Evolutionary conservation across 2,113 vertebrate genomes (phyloP).

Genomic region (Perca schrenkii): DNA sequence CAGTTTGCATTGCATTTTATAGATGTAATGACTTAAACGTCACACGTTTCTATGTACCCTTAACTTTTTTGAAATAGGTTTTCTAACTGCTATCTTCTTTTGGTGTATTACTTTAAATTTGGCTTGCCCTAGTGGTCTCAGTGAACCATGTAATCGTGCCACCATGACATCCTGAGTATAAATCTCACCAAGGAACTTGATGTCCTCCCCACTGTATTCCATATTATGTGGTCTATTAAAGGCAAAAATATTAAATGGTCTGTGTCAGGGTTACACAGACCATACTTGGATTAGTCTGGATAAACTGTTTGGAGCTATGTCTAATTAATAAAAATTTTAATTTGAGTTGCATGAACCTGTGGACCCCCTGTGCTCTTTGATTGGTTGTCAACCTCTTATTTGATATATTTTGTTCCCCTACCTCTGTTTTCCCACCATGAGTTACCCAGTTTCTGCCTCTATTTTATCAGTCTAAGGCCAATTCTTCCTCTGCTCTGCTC

Average conservation of each 20-base stretch:
- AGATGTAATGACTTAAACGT: background rate
- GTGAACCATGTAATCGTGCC: background rate
- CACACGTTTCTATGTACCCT: slow-evolving; percentile 1
- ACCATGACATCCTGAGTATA: background rate
- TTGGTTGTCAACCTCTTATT: slow-evolving; percentile 16
- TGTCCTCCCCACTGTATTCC: background rate
- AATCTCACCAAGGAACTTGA: background rate
- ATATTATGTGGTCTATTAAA: background rate
- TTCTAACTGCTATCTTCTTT: too few relatives aligned
- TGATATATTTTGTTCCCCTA: background rate
- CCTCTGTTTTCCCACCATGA: slow-evolving; percentile 16
- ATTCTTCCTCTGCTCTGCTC: slow-evolving; percentile 38
- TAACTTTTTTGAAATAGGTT: background rate
- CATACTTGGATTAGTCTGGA: background rate
- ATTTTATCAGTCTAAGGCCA: slow-evolving; percentile 17
- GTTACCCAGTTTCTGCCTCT: slow-evolving; percentile 9
- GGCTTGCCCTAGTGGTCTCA: background rate
- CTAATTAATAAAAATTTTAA: background rate
- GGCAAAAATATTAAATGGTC: too few relatives aligned
- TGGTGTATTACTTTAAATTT: background rate
- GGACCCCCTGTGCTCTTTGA: slow-evolving; percentile 18
- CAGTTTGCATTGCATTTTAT: background rate
- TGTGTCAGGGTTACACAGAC: background rate
- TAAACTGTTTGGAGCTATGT: background rate
- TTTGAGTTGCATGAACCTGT: slow-evolving; percentile 29